Evolutionary conservation across 2,113 vertebrate genomes (phyloP).

Genomic region (Haplochromis burtoni): DNA sequence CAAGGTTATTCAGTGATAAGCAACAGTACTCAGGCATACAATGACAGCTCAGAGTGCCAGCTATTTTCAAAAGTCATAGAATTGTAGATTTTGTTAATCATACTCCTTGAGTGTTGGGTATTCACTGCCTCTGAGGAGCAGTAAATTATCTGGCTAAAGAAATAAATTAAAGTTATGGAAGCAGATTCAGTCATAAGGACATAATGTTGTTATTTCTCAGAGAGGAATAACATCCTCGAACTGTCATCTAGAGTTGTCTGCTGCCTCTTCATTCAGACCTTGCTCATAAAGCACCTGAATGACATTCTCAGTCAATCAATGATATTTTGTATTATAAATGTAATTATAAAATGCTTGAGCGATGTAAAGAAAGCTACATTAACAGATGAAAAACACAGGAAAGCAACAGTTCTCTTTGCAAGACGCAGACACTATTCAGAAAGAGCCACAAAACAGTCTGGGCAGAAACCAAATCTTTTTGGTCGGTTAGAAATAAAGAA

Average conservation of each 20-base stretch:
- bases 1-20: slow-evolving; percentile 73
- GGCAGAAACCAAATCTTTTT: slow-evolving; percentile 54
- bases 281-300: background rate
- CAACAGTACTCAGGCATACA: slow-evolving; percentile 55
- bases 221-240: background rate
- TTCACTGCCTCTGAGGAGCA: background rate
- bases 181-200: background rate
- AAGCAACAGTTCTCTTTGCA: background rate
- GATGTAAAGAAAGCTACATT: background rate
- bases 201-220: background rate
- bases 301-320: background rate
- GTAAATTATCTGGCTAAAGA: slow-evolving; percentile 10
- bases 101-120: slow-evolving; percentile 23
- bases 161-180: slow-evolving; percentile 2
- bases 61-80: slow-evolving; percentile 49
- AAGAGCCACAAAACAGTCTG: background rate
- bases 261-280: background rate
- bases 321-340: background rate
- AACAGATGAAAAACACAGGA: background rate
- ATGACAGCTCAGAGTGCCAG: slow-evolving; percentile 45
- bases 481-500: slow-evolving; percentile 74
- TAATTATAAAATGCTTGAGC: background rate
- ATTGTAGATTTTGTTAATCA: slow-evolving; percentile 50
- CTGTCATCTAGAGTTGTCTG: background rate
- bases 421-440: background rate